Evolutionary conservation across 2,888 invertebrate species (phyloP).

Genomic region (Philereme vetulata): DNA sequence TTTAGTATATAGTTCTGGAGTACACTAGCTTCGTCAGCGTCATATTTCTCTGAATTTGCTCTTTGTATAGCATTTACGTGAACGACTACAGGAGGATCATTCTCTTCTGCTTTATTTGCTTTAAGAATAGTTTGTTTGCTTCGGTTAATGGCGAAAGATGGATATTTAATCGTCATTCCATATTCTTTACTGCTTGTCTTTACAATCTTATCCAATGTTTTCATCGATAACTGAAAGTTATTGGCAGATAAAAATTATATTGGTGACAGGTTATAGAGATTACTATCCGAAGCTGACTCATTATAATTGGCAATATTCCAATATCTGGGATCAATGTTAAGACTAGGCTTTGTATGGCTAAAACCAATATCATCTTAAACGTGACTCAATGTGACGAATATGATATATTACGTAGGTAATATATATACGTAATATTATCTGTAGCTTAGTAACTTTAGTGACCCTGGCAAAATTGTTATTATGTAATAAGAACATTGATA

Average conservation of each 20-base stretch:
- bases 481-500: too few species aligned
- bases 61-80: slow-evolving; percentile 58
- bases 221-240: slow-evolving; percentile 83
- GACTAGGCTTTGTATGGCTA: too few species aligned
- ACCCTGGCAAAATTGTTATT: too few species aligned
- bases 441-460: too few species aligned
- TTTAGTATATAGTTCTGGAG: slow-evolving; percentile 58
- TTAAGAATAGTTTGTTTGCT: slow-evolving; percentile 35
- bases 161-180: slow-evolving; percentile 56
- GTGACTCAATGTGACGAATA: too few species aligned
- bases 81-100: slow-evolving; percentile 58
- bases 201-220: slow-evolving; percentile 85
- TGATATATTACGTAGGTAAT: too few species aligned
- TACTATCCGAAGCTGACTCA: neutral
- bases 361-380: too few species aligned
- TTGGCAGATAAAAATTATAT: slow-evolving; percentile 6
- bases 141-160: slow-evolving; percentile 51
- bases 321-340: neutral
- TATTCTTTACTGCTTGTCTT: slow-evolving; percentile 54
- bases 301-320: too few species aligned
- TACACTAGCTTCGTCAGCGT: slow-evolving; percentile 41
- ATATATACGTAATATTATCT: too few species aligned
- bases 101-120: slow-evolving; percentile 44
- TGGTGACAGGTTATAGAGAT: neutral
- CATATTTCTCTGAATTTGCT: slow-evolving; percentile 64